phyloP scores from a whole-genome alignment of 92 coral and sea anemone species.

The Heliopora coerulea region DNA sequence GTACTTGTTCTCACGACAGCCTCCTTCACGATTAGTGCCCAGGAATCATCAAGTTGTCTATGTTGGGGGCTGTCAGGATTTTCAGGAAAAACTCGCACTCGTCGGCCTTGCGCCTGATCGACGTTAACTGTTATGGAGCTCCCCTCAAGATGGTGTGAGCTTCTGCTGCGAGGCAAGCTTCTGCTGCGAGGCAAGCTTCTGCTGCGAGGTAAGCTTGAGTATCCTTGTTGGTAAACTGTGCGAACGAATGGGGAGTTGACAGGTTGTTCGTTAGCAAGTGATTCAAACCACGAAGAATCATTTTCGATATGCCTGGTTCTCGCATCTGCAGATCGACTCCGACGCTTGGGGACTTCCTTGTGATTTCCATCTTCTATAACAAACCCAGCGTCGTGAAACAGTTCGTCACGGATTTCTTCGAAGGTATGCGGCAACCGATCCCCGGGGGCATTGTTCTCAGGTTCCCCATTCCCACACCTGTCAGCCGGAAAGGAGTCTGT shows the following conservation, averaged over 20 bases:
- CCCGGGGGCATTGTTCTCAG: background rate
- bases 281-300: background rate
- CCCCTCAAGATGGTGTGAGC: background rate
- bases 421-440: constrained; percentile 7
- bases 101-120: constrained; percentile 11
- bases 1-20: constrained; percentile 29
- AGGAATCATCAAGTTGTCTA: constrained; percentile 9
- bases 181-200: background rate
- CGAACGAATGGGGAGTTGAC: constrained; percentile 29
- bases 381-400: constrained; percentile 33
- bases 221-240: constrained; percentile 19
- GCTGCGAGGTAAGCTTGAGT: background rate
- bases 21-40: constrained; percentile 26
- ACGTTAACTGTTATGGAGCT: constrained; percentile 18
- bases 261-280: background rate
- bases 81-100: constrained; percentile 2
- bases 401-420: constrained; percentile 39
- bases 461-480: too few relatives aligned
- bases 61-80: background rate
- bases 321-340: constrained; percentile 37
- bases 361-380: background rate
- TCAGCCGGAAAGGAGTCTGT: background rate
- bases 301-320: background rate
- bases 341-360: background rate
- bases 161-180: constrained; percentile 19